Percentiles rank a stretch among this genome's conserved stretches.
phyloP scores from a whole-genome alignment of 1,140 invertebrate genomes.

The Bombus affinis region DNA sequence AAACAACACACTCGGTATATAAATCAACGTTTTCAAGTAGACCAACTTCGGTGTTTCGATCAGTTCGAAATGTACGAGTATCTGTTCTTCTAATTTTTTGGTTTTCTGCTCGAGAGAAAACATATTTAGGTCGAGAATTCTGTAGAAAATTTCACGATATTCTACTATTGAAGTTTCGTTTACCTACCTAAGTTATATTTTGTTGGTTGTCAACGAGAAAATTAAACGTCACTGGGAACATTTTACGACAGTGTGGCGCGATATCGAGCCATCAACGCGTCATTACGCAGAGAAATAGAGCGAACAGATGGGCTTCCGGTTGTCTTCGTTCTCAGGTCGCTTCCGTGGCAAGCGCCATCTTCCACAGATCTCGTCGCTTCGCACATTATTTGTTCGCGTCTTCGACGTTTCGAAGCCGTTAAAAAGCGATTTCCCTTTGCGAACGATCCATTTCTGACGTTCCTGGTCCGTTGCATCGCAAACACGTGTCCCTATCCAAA shows the following conservation, averaged over 20 bases:
- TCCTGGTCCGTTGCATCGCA: neutral
- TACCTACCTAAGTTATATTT: too few species aligned
- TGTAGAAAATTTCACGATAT: too few species aligned
- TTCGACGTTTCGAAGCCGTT: neutral
- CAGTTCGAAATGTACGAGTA: neutral
- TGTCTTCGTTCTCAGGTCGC: conserved; percentile 4
- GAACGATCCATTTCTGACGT: neutral
- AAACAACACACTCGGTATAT: neutral
- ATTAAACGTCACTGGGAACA: neutral
- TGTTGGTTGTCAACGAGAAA: neutral
- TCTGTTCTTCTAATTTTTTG: neutral
- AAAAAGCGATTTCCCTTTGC: conserved; percentile 13
- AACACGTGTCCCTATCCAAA: neutral
- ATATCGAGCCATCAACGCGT: conserved; percentile 29
- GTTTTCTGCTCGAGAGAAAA: too few species aligned
- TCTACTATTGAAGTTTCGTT: too few species aligned
- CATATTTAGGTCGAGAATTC: too few species aligned
- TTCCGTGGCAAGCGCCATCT: too few species aligned
- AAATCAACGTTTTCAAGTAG: neutral
- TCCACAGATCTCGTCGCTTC: neutral
- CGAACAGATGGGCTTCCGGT: conserved; percentile 25
- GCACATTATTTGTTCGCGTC: conserved; percentile 15
- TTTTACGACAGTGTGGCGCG: neutral
- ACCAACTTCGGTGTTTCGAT: too few species aligned
- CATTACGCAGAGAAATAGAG: conserved; percentile 31